Conservation (phyloP, 2,113 vertebrate genomes). For the Uropsilus gracilis region DNA sequence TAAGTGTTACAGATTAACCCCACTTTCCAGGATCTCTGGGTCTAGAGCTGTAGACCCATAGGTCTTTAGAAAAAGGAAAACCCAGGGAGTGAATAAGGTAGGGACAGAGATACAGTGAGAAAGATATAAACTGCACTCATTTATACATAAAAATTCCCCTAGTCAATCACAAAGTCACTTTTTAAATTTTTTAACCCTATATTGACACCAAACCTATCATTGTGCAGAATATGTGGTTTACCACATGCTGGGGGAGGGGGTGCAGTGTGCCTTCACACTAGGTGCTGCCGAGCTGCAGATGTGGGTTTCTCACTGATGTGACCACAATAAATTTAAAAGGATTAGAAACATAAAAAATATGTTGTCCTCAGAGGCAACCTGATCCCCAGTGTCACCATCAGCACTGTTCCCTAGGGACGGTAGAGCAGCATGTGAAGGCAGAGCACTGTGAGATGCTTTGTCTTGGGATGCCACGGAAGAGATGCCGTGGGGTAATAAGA, state of each 20-base stretch:
- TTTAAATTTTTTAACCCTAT: not conserved
- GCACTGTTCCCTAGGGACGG: not conserved
- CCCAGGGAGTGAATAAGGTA: no score
- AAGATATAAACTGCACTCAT: not conserved
- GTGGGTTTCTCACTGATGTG: not conserved
- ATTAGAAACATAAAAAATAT: no score
- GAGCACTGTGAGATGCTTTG: not conserved
- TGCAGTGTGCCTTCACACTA: not conserved
- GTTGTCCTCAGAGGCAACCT: not conserved
- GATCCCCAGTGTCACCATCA: not conserved
- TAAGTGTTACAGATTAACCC: not conserved
- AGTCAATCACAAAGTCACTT: not conserved
- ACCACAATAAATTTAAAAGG: no score
- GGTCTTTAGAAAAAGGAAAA: not conserved
- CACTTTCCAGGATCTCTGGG: not conserved
- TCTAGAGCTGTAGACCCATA: not conserved
- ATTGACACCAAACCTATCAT: not conserved
- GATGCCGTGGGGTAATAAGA: not conserved
- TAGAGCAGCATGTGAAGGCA: fast-evolving
- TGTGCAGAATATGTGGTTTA: not conserved
- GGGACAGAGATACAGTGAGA: not conserved
- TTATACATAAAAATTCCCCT: not conserved
- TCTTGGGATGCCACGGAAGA: not conserved
- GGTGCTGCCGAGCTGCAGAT: not conserved
- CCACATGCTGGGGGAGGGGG: not conserved